Base-by-base conservation (phyloP, 2,113 vertebrate genomes). In the Chamaea fasciata region DNA sequence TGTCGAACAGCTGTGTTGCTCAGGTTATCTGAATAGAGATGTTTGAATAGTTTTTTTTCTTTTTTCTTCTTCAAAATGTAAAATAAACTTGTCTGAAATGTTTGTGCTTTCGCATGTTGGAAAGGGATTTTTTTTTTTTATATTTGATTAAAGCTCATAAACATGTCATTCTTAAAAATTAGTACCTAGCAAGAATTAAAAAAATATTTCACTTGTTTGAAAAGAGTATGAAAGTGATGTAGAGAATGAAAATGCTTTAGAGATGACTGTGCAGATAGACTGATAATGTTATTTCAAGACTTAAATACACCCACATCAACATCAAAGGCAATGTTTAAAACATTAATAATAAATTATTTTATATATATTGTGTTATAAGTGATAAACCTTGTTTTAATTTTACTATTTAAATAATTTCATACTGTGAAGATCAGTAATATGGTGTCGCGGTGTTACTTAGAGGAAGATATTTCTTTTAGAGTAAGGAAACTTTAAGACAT, bases 321-420 rank as follows among this genome's bases (percentile, higher is more conserved):
- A 78, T 70, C 80, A 92, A 96, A 96, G 33, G 59, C 37, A 90
- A 52, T 79, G 71, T 89, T 71, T 86, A 92, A 94, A 94, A 85
- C n/a, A 65, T 44, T 44, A 83, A 35, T 53, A 62, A 53, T 53
- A 35, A 60, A 76, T 76, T 47, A 31, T 47, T 64, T 13, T 15
- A 10, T 63, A 30, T 63, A 44, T 56, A 42, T 35, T 35, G 9
- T 23, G 24, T 30, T 70, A 14, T 18, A 74, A 30, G 23, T 75
- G 47, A 69, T 60, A 93, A 96, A 87, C 5, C 22, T 76, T 93
- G 74, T 76, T 73, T 60, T 94, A 92, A 91, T 96, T 97, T 96
- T 93, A 64, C 39, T 93, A 77, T 89, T 74, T 92, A 96, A 96
- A 74, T 8, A 80, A 90, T 83, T 65, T 70, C 80, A 30, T 62